Evolutionary conservation across 2,888 invertebrate species (phyloP).

Genomic region (Drosophila nr. perissopoda): DNA sequence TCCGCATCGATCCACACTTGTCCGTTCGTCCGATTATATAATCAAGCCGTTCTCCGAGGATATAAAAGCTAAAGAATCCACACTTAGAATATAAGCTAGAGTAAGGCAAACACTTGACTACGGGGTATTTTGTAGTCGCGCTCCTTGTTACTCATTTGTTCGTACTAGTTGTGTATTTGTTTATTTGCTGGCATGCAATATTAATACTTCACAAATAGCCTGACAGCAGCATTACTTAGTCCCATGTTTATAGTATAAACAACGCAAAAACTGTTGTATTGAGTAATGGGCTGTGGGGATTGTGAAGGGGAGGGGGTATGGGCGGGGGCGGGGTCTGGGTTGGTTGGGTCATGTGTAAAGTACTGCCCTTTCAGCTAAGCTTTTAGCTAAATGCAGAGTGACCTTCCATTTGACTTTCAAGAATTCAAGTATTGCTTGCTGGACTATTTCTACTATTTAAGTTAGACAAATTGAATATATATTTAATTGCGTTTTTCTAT

Average conservation of each 20-base stretch:
- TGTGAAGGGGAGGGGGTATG: not conserved
- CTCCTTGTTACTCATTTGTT: not conserved
- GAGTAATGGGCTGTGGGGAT: not conserved
- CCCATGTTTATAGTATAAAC: slow-evolving; percentile 37
- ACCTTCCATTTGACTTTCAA: not conserved
- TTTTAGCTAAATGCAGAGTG: not conserved
- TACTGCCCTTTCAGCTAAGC: not conserved
- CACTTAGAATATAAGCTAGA: not conserved
- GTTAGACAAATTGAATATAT: not conserved
- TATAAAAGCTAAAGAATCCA: not conserved
- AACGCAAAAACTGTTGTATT: slow-evolving; percentile 28
- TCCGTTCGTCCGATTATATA: not conserved
- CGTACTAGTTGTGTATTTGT: slow-evolving; percentile 15
- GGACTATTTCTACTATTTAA: not conserved
- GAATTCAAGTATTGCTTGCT: not conserved
- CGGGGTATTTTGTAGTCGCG: not conserved
- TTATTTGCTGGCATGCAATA: slow-evolving; percentile 49
- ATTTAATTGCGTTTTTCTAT: not conserved
- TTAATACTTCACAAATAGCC: slow-evolving; percentile 42
- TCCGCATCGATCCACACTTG: not conserved
- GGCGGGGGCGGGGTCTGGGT: not conserved
- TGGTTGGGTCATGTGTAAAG: not conserved
- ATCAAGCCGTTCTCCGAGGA: not conserved
- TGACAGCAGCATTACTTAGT: slow-evolving; percentile 29
- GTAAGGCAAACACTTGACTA: not conserved